Conservation (phyloP, 1,140 invertebrate genomes). For the Anastrepha obliqua region DNA sequence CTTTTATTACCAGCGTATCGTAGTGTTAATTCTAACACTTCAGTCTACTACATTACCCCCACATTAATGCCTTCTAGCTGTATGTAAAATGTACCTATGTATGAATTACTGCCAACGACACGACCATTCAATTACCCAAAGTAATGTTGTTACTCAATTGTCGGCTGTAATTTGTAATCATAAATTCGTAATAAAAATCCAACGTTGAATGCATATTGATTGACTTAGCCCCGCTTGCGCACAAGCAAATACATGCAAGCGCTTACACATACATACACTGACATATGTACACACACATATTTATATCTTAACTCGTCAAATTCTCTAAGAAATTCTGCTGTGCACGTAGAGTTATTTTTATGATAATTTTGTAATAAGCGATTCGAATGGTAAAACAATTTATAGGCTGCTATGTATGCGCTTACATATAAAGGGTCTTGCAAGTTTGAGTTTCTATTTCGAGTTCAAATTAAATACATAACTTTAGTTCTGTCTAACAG, state of each 20-base stretch:
- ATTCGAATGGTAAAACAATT: conserved; percentile 13
- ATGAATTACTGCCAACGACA: not conserved
- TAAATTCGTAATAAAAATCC: conserved; percentile 52
- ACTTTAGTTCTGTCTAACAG: too few species aligned
- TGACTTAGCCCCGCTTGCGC: not conserved
- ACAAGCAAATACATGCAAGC: too few species aligned
- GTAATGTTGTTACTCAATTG: not conserved
- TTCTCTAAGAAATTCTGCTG: not conserved
- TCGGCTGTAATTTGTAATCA: conserved; percentile 46
- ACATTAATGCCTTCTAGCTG: not conserved
- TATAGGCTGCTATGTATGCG: not conserved
- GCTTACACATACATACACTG: not conserved
- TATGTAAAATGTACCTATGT: not conserved
- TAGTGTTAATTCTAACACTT: conserved; percentile 19
- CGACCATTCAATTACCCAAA: not conserved
- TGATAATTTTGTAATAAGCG: conserved; percentile 24
- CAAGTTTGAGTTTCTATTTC: too few species aligned
- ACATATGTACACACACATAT: too few species aligned
- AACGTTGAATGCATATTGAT: conserved; percentile 46
- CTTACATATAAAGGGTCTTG: not conserved
- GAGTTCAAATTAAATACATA: too few species aligned
- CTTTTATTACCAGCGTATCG: not conserved
- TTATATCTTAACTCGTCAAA: not conserved
- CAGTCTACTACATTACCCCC: not conserved
- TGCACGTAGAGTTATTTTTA: conserved; percentile 18